Evolutionary conservation across 2,888 invertebrate species (phyloP).

Genomic region (Nomada fabriciana): DNA sequence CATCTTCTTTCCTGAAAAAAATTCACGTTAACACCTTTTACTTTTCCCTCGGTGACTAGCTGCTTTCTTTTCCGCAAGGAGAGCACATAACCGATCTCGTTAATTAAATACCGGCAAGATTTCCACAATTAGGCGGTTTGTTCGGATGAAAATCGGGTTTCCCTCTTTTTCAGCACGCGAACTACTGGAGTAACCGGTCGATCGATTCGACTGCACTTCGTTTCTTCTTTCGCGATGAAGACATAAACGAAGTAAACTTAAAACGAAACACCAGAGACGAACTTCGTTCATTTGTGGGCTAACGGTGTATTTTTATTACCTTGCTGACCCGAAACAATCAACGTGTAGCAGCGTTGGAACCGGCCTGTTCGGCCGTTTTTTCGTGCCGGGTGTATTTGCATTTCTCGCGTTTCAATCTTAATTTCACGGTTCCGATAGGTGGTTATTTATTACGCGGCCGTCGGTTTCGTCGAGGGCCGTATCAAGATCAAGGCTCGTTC

Average conservation of each 20-base stretch:
- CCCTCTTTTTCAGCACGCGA: neutral
- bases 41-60: constrained; percentile 54
- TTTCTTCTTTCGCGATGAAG: neutral
- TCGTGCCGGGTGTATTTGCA: neutral
- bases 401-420: constrained; percentile 1
- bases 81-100: constrained; percentile 21
- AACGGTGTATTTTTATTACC: constrained; percentile 68
- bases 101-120: constrained; percentile 24
- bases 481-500: neutral
- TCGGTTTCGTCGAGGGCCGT: neutral
- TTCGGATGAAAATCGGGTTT: constrained; percentile 6
- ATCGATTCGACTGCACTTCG: neutral
- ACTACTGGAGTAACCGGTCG: neutral
- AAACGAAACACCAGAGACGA: constrained; percentile 21
- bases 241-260: constrained; percentile 11
- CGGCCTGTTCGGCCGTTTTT: neutral
- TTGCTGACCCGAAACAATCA: constrained; percentile 61
- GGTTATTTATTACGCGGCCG: constrained; percentile 1
- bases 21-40: constrained; percentile 56
- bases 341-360: constrained; percentile 1
- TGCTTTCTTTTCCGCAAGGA: constrained; percentile 67
- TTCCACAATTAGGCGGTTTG: constrained; percentile 25
- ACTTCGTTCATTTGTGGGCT: constrained; percentile 29
- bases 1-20: constrained; percentile 44
- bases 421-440: neutral